These are phyloP conservation scores for Dryococelus australis DNA, from an alignment of 2,888 invertebrate species.

Conservation along the genomic window DNA sequence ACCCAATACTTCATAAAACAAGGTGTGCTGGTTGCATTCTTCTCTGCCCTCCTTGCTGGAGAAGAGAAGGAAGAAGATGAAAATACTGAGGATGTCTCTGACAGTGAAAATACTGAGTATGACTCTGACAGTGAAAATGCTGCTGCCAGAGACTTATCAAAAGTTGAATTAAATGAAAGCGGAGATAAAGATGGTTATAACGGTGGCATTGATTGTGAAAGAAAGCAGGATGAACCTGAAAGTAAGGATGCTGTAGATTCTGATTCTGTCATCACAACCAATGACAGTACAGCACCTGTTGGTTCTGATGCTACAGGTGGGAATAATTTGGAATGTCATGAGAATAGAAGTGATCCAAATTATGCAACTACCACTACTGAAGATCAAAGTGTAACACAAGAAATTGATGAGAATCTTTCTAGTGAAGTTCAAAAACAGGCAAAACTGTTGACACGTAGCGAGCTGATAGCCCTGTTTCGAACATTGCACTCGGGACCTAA, in stretches of 20 bases:
- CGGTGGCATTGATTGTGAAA: conserved; percentile 47
- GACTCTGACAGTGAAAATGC: neutral
- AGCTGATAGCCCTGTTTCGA: conserved; percentile 76
- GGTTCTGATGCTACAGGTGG: conserved; percentile 36
- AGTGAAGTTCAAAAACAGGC: conserved; percentile 60
- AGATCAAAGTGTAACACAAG: neutral
- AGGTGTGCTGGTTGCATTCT: conserved; percentile 82
- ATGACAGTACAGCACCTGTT: conserved; percentile 43
- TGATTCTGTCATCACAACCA: neutral
- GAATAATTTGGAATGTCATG: neutral
- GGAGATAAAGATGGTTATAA: conserved; percentile 51
- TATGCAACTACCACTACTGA: neutral
- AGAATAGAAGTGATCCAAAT: neutral
- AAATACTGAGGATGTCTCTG: neutral
- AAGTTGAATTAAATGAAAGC: conserved; percentile 50
- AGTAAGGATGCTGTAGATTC: conserved; percentile 38
- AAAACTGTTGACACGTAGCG: conserved; percentile 68
- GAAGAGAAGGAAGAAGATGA: conserved; percentile 56
- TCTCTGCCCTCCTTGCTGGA: conserved; percentile 78
- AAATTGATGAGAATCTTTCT: neutral
- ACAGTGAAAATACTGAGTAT: neutral
- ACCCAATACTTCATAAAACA: conserved; percentile 80
- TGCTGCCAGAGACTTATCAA: neutral
- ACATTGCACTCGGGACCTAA: conserved; percentile 63
- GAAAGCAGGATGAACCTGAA: conserved; percentile 48